These are phyloP conservation scores for Pipistrellus pipistrellus DNA, from an alignment of 2,797 vertebrate species.

Conservation along the genomic window DNA sequence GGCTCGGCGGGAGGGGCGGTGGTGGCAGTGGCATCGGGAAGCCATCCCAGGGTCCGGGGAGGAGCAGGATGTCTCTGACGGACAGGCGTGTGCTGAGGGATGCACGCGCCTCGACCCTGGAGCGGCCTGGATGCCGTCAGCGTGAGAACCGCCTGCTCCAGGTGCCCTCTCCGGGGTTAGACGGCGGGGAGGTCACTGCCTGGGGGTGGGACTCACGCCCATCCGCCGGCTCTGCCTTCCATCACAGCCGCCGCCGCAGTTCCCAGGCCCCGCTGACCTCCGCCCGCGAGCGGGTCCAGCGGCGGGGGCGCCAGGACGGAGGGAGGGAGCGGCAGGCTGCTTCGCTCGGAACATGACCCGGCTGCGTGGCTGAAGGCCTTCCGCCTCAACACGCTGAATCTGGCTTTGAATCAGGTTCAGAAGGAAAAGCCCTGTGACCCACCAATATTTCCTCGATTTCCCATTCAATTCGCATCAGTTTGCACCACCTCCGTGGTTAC, in stretches of 20 bases:
- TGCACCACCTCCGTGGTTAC: background rate
- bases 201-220: background rate
- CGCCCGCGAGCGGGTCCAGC: background rate
- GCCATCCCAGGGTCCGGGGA: background rate
- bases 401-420: background rate
- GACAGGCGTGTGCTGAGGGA: background rate
- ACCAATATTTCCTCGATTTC: slow-evolving; percentile 18
- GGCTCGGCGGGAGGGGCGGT: rapidly evolving
- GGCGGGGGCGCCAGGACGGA: background rate
- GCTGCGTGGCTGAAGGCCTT: background rate
- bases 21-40: background rate
- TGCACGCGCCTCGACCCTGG: background rate
- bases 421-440: slow-evolving; percentile 17
- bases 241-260: background rate
- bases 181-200: background rate
- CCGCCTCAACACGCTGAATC: background rate
- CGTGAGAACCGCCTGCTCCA: slow-evolving; percentile 9
- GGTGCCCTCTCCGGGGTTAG: background rate
- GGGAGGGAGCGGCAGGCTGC: background rate
- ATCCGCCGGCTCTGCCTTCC: background rate
- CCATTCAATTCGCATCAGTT: background rate
- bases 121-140: background rate
- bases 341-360: background rate
- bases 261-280: slow-evolving; percentile 75
- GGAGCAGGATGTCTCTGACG: background rate